phyloP scores from a whole-genome alignment of 2,797 vertebrate species.

The Amphiprion clarkii region DNA sequence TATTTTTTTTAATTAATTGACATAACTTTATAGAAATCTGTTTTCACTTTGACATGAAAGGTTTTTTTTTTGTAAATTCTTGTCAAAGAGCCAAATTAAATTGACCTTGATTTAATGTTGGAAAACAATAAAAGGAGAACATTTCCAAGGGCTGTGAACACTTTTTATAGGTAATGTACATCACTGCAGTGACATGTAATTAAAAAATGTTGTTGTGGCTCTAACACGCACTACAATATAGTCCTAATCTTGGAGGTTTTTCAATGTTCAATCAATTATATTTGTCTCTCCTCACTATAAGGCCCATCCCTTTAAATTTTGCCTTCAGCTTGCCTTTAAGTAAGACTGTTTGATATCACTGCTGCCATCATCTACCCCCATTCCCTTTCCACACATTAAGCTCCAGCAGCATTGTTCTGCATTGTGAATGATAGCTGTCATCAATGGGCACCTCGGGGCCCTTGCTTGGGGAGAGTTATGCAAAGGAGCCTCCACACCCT shows the following conservation, averaged over 20 bases:
- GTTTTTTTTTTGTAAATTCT: too few species aligned
- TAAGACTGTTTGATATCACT: conserved; percentile 24
- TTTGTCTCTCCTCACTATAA: not conserved
- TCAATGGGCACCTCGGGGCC: conserved; percentile 47
- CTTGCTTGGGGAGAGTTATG: conserved; percentile 43
- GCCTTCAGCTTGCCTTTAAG: conserved; percentile 4
- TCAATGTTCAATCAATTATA: not conserved
- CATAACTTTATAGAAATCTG: too few species aligned
- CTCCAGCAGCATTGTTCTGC: conserved; percentile 55
- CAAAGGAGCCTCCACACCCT: conserved; percentile 44
- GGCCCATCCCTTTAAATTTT: not conserved
- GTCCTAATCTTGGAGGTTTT: not conserved
- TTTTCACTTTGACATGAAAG: too few species aligned
- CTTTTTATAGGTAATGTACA: too few species aligned
- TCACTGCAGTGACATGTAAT: not conserved
- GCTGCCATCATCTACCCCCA: conserved; percentile 28
- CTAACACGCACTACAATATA: not conserved
- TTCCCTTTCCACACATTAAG: conserved; percentile 24
- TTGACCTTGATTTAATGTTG: too few species aligned
- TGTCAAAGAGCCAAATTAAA: too few species aligned
- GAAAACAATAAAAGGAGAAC: too few species aligned
- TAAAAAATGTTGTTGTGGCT: not conserved
- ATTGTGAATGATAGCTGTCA: conserved; percentile 67
- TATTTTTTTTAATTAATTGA: too few species aligned
- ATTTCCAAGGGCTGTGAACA: too few species aligned